Conservation (phyloP, 30 jellyfish, hydroid and myxozoan species). For the Catostylus mosaicus region DNA sequence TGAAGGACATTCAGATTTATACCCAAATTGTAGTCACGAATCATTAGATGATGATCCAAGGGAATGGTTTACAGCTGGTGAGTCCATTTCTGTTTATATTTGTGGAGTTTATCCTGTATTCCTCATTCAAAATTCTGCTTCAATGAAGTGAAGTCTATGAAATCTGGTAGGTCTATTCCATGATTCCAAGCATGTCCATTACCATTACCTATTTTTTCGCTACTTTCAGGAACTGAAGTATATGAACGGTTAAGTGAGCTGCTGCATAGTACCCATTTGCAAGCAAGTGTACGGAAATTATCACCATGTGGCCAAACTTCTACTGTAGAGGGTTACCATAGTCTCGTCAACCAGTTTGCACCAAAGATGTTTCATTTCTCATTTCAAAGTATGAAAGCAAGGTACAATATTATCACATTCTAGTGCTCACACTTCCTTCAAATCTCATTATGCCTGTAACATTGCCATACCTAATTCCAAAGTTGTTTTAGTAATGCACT, state of each 20-base stretch:
- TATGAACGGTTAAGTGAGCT: conserved; percentile 13
- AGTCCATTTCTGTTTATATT: conserved; percentile 3
- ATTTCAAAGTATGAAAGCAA: conserved; percentile 23
- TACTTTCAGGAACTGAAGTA: conserved; percentile 18
- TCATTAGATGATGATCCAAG: conserved; percentile 29
- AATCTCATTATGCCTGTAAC: neutral
- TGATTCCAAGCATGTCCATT: conserved; percentile 16
- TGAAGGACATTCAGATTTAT: conserved; percentile 21
- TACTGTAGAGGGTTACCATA: conserved; percentile 26
- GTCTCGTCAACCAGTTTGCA: conserved; percentile 31
- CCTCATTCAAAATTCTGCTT: neutral
- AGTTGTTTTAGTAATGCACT: neutral
- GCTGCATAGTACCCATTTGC: conserved; percentile 16
- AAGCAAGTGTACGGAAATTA: neutral
- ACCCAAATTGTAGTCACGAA: conserved; percentile 13
- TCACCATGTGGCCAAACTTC: conserved; percentile 41
- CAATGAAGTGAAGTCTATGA: conserved; percentile 12
- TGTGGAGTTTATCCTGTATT: conserved; percentile 4
- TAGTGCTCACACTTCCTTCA: neutral
- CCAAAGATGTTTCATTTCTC: conserved; percentile 36
- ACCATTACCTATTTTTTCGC: too few relatives aligned
- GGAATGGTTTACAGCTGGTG: conserved; percentile 31
- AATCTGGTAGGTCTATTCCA: conserved; percentile 13
- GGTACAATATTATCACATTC: too few relatives aligned
- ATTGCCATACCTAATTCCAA: neutral